Conservation (phyloP, 2,113 vertebrate species). For the Alligator mississippiensis region DNA sequence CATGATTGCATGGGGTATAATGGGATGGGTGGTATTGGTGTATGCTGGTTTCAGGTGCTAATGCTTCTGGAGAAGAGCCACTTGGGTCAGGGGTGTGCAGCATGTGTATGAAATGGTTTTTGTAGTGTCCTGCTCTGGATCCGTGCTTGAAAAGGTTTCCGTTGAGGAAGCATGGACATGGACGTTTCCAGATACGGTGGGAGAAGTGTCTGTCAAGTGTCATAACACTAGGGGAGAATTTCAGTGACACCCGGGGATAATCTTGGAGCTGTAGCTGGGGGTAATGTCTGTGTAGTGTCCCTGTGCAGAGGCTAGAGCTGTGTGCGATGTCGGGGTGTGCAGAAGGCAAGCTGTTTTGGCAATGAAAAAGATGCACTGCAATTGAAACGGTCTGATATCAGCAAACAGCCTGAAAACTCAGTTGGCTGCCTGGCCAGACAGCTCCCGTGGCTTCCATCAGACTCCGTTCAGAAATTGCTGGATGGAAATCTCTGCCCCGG, state of each 20-base stretch:
- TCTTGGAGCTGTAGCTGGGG: not conserved
- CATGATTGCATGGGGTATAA: not conserved
- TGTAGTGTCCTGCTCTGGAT: too few relatives aligned
- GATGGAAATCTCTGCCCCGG: accelerated
- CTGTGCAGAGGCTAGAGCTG: not conserved
- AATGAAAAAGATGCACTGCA: not conserved
- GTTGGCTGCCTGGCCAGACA: not conserved
- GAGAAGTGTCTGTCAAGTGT: not conserved
- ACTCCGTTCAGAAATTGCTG: not conserved
- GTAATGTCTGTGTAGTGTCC: conserved; percentile 57
- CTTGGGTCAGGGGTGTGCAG: not conserved
- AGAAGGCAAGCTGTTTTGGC: not conserved
- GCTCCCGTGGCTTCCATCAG: not conserved
- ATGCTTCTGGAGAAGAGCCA: not conserved
- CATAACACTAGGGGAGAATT: not conserved
- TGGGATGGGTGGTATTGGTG: not conserved
- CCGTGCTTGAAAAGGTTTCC: too few relatives aligned
- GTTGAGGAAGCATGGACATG: not conserved
- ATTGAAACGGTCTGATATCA: not conserved
- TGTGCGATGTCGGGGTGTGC: not conserved
- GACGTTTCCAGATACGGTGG: not conserved
- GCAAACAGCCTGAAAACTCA: not conserved
- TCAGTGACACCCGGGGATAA: not conserved
- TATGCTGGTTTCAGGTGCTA: not conserved
- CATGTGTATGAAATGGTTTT: not conserved